Conservation (phyloP, 2,797 vertebrate genomes). For the Clamator glandarius region DNA sequence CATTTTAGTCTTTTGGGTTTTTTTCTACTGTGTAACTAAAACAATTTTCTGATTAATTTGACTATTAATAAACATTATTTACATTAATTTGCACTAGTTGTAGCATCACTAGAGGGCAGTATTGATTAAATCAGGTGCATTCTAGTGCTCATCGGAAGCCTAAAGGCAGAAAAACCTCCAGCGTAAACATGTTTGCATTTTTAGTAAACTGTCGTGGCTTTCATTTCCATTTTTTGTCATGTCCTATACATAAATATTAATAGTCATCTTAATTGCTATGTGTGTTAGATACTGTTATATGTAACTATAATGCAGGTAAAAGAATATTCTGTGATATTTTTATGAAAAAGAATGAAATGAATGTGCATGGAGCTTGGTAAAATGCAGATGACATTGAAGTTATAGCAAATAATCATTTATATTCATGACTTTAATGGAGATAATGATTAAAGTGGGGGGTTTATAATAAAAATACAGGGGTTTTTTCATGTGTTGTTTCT, state of each 20-base stretch:
- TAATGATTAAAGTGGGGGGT: neutral
- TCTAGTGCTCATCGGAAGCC: neutral
- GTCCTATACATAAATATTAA: neutral
- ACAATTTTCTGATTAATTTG: neutral
- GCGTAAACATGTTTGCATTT: neutral
- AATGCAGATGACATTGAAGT: neutral
- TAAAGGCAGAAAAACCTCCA: neutral
- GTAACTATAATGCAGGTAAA: neutral
- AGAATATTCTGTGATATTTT: neutral
- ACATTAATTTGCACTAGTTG: conserved; percentile 23
- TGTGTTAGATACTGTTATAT: neutral
- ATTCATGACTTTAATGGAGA: neutral
- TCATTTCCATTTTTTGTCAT: neutral
- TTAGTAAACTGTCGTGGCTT: neutral
- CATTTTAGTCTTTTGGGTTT: neutral
- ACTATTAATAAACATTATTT: conserved; percentile 13
- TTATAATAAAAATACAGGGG: neutral
- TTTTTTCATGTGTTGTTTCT: neutral
- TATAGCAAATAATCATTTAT: neutral
- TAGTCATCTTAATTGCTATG: neutral
- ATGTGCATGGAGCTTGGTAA: neutral
- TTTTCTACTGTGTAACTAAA: neutral
- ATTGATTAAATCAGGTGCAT: conserved; percentile 45
- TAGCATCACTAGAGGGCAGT: conserved; percentile 70
- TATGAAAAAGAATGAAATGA: neutral